Percentiles rank a stretch among this genome's conserved stretches.
Conservation (phyloP, 2,797 vertebrate species). For the Streptopelia turtur region DNA sequence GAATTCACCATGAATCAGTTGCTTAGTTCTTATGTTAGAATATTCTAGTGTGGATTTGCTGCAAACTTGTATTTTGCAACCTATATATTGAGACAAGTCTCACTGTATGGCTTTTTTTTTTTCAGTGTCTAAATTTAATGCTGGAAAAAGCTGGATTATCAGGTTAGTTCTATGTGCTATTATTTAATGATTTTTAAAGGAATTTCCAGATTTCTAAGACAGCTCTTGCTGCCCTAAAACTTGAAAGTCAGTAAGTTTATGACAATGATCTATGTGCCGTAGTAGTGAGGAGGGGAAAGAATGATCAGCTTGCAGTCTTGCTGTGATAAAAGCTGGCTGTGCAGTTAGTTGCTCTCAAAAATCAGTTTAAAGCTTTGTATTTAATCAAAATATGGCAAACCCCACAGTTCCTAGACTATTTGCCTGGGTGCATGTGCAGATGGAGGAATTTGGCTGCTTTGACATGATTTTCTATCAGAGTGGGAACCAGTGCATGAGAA, state of each 20-base stretch:
- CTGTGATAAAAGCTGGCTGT: background rate
- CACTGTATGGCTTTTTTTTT: background rate
- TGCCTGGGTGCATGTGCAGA: background rate
- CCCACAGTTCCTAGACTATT: background rate
- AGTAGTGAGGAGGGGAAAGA: background rate
- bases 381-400: background rate
- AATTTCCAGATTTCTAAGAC: background rate
- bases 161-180: conserved; percentile 78
- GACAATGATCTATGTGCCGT: background rate
- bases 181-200: background rate
- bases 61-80: background rate
- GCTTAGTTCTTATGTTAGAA: background rate
- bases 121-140: conserved; percentile 89
- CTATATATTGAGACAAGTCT: background rate
- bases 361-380: background rate
- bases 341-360: background rate
- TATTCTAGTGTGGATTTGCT: background rate
- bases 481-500: background rate
- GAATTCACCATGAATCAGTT: background rate
- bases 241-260: background rate
- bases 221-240: background rate
- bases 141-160: conserved; percentile 84
- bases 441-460: background rate
- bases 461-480: background rate
- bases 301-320: background rate